These are phyloP conservation scores for Rhinophrynus dorsalis DNA, from an alignment of 2,797 vertebrate genomes.

Conservation along the genomic window DNA sequence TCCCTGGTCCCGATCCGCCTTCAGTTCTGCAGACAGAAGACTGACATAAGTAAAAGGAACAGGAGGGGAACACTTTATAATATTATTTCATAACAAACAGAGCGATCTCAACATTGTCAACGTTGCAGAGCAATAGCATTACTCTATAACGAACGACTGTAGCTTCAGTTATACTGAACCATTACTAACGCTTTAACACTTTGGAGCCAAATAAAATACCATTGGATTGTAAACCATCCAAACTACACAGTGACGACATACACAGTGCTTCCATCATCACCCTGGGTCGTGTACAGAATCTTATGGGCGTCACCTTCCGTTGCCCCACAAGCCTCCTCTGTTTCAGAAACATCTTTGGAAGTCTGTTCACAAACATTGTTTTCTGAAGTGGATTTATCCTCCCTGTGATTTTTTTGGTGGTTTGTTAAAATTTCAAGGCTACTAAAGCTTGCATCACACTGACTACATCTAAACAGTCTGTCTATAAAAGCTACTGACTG, in stretches of 20 bases:
- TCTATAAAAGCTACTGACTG: neutral
- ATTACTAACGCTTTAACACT: conserved; percentile 6
- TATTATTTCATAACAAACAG: too few relatives aligned
- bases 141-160: too few relatives aligned
- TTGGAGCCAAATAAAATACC: neutral
- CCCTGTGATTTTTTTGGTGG: conserved; percentile 14
- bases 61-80: too few relatives aligned
- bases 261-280: conserved; percentile 39
- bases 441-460: conserved; percentile 23
- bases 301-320: conserved; percentile 21
- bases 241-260: conserved; percentile 36
- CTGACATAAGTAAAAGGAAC: too few relatives aligned
- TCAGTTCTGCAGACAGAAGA: too few relatives aligned
- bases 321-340: neutral
- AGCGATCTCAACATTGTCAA: too few relatives aligned
- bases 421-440: conserved; percentile 19
- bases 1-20: too few relatives aligned
- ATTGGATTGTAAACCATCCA: neutral
- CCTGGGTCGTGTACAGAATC: conserved; percentile 40
- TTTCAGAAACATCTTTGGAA: neutral
- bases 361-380: neutral
- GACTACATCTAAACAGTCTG: conserved; percentile 34
- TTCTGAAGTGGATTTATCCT: neutral
- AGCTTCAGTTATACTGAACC: too few relatives aligned
- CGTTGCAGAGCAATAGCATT: too few relatives aligned